A percentile compares a stretch with the other conserved stretches of the same genome.
Conservation (phyloP, 1,140 invertebrate genomes). For the Drosophila bifasciata region DNA sequence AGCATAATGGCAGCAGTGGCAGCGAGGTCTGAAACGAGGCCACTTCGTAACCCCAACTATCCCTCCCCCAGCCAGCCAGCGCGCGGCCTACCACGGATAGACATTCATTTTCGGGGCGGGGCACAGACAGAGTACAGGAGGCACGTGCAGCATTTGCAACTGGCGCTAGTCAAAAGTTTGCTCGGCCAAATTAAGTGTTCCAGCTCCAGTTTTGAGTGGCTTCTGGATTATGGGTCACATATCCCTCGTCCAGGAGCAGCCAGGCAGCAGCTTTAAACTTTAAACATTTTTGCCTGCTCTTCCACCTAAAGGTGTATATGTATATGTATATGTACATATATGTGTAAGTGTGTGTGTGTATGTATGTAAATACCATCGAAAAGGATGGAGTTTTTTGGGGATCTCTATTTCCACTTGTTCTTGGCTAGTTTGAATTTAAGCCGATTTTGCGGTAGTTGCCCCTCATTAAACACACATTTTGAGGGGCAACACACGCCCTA, state of each 20-base stretch:
- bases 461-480: constrained; percentile 29
- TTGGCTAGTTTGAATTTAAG: constrained; percentile 29
- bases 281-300: too few species aligned
- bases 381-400: neutral
- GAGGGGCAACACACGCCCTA: neutral
- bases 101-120: constrained; percentile 20
- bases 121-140: constrained; percentile 8
- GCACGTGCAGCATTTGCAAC: constrained; percentile 59
- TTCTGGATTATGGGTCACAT: constrained; percentile 45
- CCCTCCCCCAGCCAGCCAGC: too few species aligned
- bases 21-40: constrained; percentile 50
- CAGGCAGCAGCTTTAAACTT: too few species aligned
- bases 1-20: constrained; percentile 26
- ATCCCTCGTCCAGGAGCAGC: neutral
- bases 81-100: constrained; percentile 41
- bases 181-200: constrained; percentile 64
- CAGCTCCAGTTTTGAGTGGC: constrained; percentile 54
- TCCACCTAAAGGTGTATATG: neutral
- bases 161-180: constrained; percentile 57
- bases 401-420: neutral
- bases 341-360: too few species aligned
- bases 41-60: constrained; percentile 41
- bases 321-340: too few species aligned
- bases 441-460: constrained; percentile 43
- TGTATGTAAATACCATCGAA: neutral